Evolutionary conservation across 2,888 invertebrate genomes (phyloP), one percentile per base, ranked within the genome.

Genomic region (Cephus spinipes): DNA sequence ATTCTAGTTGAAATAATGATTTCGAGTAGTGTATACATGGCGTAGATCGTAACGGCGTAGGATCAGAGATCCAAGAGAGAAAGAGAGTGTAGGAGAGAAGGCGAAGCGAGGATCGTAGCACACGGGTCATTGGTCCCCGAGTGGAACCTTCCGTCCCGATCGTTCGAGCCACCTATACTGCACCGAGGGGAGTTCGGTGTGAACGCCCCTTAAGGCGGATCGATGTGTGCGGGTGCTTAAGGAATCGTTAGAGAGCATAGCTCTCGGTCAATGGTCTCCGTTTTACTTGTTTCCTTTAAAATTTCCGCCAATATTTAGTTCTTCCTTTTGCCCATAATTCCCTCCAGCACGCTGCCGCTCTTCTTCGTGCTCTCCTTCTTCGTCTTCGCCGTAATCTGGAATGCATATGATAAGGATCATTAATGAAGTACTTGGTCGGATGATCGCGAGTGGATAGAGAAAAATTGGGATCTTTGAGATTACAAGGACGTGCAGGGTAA

Each of bases 61-160:
- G 55, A 55, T 55, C 23, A 15, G 55, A 55, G 15, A 55, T 55
- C 40, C 23, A 55, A 6, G 55, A 55, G 55, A 55, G 55, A 55
- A 23, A 1, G 23, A 55, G 15, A 55, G 55, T 9, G 55, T 1
- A 36, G 36, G 36, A 40, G 15, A 15, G 40, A 40, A 40, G 40
- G 40, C 40, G 40, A 40, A 6, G 40, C 40, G 40, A 40, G 40
- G 40, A 40, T 40, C 40, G 40, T 40, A 40, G 40, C 40, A 15
- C 15, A 40, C 73, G 82, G 79, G 81, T 81, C 81, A 81, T 81
- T 81, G 81, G 81, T 82, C 82, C 79, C 80, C 76, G 82, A 82
- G 79, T 81, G 81, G 81, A 81, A 81, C 81, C 81, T 82, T 80
- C 79, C 80, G 79, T 81, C 79, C 81, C 69, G 69, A 69, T 69